Base-by-base conservation (phyloP, 1,140 invertebrate species). In the Sweltsa coloradensis region DNA sequence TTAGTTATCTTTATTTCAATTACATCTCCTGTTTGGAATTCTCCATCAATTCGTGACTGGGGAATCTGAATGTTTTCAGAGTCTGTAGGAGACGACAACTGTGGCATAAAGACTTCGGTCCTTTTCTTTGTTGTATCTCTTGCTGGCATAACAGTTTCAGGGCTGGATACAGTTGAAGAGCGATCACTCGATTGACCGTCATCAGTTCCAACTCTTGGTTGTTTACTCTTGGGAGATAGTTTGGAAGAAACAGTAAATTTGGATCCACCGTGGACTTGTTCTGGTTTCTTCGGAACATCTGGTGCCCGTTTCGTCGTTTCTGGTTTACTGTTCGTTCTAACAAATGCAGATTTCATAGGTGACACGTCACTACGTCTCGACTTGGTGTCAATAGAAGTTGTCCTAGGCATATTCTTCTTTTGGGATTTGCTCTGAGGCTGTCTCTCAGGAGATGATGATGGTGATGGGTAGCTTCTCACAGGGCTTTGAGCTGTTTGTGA, bases 111-210 rank as follows among this genome's bases (percentile, higher is more conserved):
- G 6, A 44, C 14, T 2, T 44, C 42, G 2, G 27, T 34, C n/a
- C 42, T 19, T 34, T 27, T 43, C 23, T 29, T 16, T 27, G 27
- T 29, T 36, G 51, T 51, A 40, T 49, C 44, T 22, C 39, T 45
- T 40, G 45, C 50, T 11, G 47, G 49, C 31, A 47, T 51, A 14
- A 53, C 52, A 11, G 52, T 53, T 36, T 53, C 52, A 22, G 52
- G 52, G 19, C 52, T 53, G 0, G 52, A 53, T 6, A 47, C 29
- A 44, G 45, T 42, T 27, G 50, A 45, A 9, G 52, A 53, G 21
- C 52, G 21, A 18, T 51, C 49, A 47, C 24, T 42, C 13, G 24
- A 40, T 22, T 37, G 21, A 21, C 45, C 29, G 22, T 49, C 26
- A 9, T 27, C 25, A n/a, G n/a, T n/a, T n/a, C n/a, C n/a, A n/a